Evolutionary conservation across 64 coral and sea anemone genomes (phyloP), one percentile per base, ranked within the genome.

Genomic region (Pocillopora damicornis): DNA sequence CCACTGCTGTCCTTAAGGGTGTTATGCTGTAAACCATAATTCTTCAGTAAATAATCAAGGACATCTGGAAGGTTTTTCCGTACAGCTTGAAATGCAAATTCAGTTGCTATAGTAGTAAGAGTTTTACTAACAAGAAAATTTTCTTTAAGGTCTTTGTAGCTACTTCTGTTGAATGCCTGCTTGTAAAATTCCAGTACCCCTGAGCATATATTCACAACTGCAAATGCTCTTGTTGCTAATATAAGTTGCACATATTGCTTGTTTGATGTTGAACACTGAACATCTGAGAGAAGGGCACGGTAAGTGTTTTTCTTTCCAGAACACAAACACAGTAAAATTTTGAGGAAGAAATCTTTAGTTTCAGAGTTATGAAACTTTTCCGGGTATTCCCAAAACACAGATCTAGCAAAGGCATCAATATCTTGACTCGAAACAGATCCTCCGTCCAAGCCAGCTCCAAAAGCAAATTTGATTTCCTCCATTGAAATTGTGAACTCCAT

Each of bases 211-310:
- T 80, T 94, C 10, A 91, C 89, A 86, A 98, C 61, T 82, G 95
- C 79, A 94, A 98, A 98, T 61, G 95, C 91, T 81, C 95, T 98
- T 67, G 95, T 89, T 79, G 95, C 95, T 22, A 98, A 68, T 76
- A 98, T 88, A 15, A 90, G 36, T 73, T 97, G 91, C 61, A 74
- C 83, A 90, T 90, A 97, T 35, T 97, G 88, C 58, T 93, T 97
- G 58, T 89, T 90, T 37, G 73, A 80, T 15, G 94, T 97, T 76
- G 91, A 92, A 83, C 94, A 93, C 2, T 79, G 83, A 0, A 97
- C 91, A 77, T 97, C 79, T 57, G 91, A 93, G 11, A 97, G 86
- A 23, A 97, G 91, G 37, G 82, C 74, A 67, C 80, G 92, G 73
- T 97, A 97, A 68, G 74, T 97, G 61, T 93, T 88, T 60, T 88